These are phyloP conservation scores for Acanthurus leucopareius DNA, from an alignment of 2,797 vertebrate species.

Conservation along the genomic window DNA sequence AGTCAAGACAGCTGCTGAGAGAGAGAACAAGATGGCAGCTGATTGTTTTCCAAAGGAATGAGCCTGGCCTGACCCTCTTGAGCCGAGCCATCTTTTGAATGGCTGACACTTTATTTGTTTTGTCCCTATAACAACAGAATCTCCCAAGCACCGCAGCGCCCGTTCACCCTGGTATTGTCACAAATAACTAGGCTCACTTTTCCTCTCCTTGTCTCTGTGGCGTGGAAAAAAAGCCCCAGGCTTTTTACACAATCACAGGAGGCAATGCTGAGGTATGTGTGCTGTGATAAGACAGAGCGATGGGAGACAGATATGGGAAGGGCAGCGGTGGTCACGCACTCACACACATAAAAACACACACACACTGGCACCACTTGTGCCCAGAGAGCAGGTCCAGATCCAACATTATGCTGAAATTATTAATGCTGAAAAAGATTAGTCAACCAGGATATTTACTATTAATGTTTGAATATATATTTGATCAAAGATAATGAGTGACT, in stretches of 20 bases:
- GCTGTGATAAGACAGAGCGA: constrained; percentile 83
- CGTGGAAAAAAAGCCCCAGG: constrained; percentile 74
- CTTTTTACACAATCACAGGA: constrained; percentile 87
- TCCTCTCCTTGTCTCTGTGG: constrained; percentile 81
- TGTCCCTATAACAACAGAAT: constrained; percentile 83
- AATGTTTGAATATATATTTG: constrained; percentile 58
- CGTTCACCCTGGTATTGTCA: constrained; percentile 78
- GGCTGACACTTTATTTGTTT: constrained; percentile 83
- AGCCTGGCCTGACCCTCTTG: constrained; percentile 77
- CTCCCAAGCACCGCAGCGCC: constrained; percentile 60
- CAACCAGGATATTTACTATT: constrained; percentile 42
- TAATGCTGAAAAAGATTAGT: constrained; percentile 29
- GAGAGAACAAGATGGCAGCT: constrained; percentile 75
- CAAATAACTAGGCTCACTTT: constrained; percentile 78
- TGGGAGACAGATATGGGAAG: constrained; percentile 83
- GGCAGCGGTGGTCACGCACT: constrained; percentile 72
- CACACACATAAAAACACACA: constrained; percentile 32
- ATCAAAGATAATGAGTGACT: constrained; percentile 45
- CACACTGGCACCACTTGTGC: constrained; percentile 43
- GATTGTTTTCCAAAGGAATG: constrained; percentile 82
- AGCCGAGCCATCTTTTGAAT: constrained; percentile 79
- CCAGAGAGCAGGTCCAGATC: constrained; percentile 35
- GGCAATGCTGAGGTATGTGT: constrained; percentile 82
- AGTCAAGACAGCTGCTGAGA: constrained; percentile 64
- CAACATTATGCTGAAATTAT: constrained; percentile 35